phyloP scores from a whole-genome alignment of 1,140 invertebrate species.

The Drosophila ogumai region DNA sequence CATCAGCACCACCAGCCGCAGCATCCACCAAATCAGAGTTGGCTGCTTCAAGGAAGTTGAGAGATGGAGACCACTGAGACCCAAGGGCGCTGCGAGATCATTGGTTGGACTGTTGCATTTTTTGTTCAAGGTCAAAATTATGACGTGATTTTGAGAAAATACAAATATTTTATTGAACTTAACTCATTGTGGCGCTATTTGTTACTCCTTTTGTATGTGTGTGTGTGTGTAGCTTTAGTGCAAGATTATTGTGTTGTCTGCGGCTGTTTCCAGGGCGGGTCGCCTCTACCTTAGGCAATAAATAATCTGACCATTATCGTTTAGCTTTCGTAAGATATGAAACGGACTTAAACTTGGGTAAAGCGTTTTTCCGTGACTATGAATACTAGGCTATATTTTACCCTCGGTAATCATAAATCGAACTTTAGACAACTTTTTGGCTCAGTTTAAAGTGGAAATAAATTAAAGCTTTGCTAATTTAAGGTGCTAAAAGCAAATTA shows the following conservation, averaged over 20 bases:
- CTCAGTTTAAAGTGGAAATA: not conserved
- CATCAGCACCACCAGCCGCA: not conserved
- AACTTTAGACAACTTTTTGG: not conserved
- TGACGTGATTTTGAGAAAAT: slow-evolving; percentile 52
- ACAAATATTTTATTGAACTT: slow-evolving; percentile 80
- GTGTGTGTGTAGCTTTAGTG: slow-evolving; percentile 5
- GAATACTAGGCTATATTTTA: not conserved
- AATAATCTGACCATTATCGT: not conserved
- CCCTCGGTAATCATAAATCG: not conserved
- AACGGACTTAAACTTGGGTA: not conserved
- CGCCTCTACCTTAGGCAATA: not conserved
- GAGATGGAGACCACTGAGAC: not conserved
- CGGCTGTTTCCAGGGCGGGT: slow-evolving; percentile 5
- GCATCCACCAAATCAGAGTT: not conserved
- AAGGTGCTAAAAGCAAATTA: no score
- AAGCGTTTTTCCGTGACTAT: not conserved
- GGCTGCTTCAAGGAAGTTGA: not conserved
- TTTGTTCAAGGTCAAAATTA: not conserved
- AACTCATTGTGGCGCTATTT: slow-evolving; percentile 41
- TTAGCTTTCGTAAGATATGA: not conserved
- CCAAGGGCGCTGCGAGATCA: not conserved
- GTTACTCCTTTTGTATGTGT: slow-evolving; percentile 13
- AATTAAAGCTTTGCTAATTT: not conserved
- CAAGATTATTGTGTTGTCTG: not conserved
- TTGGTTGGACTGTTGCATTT: not conserved